Evolutionary conservation across 2,113 vertebrate species (phyloP).

Genomic region (Tapirus terrestris): DNA sequence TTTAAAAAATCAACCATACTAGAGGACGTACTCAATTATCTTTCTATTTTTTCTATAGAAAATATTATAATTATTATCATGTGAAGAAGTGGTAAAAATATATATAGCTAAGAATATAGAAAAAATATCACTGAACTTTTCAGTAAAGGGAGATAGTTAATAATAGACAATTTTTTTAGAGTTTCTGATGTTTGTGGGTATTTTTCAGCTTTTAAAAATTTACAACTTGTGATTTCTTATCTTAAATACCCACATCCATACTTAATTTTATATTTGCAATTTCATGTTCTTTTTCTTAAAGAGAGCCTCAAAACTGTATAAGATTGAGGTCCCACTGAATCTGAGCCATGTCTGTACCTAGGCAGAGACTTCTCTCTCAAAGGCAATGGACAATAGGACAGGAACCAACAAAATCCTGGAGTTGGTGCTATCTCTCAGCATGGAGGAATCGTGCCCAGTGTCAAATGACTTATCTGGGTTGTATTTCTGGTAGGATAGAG

Average conservation of each 20-base stretch:
- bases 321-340: neutral
- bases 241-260: neutral
- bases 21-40: neutral
- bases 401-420: constrained; percentile 12
- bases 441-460: neutral
- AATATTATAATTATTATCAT: constrained; percentile 36
- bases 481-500: neutral
- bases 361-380: neutral
- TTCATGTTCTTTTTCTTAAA: neutral
- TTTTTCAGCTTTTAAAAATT: constrained; percentile 19
- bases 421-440: neutral
- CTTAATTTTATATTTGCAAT: neutral
- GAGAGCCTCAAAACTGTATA: neutral
- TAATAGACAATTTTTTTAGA: neutral
- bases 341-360: neutral
- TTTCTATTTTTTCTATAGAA: constrained; percentile 23
- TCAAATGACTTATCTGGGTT: constrained; percentile 7
- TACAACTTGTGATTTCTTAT: neutral
- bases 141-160: neutral
- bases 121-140: neutral
- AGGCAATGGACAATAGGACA: neutral
- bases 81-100: constrained; percentile 12
- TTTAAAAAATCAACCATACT: neutral
- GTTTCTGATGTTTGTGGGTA: neutral
- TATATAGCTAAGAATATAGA: neutral